Conservation (phyloP, 1,140 invertebrate species). For the Myzus persicae region DNA sequence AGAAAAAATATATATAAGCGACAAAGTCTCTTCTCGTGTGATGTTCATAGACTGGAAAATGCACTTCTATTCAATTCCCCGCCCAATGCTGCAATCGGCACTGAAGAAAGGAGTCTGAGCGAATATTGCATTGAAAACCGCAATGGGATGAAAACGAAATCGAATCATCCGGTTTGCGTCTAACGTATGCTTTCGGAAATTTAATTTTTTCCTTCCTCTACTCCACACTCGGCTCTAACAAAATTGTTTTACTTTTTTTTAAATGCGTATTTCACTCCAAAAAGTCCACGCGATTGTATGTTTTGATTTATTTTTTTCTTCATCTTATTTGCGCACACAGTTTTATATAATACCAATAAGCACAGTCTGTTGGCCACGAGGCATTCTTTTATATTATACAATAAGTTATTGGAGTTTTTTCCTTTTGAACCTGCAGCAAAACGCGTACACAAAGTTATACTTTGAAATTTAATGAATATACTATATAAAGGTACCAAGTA, state of each 20-base stretch:
- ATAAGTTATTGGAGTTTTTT: constrained; percentile 52
- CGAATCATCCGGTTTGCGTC: constrained; percentile 51
- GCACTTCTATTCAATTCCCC: constrained; percentile 53
- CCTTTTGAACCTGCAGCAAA: constrained; percentile 43
- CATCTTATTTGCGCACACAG: constrained; percentile 22
- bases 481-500: background rate
- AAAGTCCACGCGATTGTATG: constrained; percentile 36
- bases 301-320: constrained; percentile 45
- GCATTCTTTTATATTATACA: constrained; percentile 55
- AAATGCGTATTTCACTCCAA: constrained; percentile 30
- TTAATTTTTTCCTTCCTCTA: constrained; percentile 18
- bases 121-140: constrained; percentile 52
- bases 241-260: constrained; percentile 47
- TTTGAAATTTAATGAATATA: background rate
- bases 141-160: constrained; percentile 52
- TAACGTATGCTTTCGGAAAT: constrained; percentile 44
- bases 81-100: constrained; percentile 37
- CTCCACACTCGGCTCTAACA: constrained; percentile 1
- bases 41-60: constrained; percentile 55
- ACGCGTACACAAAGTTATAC: background rate
- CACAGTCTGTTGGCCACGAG: constrained; percentile 58
- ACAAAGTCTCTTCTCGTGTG: constrained; percentile 46
- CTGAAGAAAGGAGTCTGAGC: background rate
- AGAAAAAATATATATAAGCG: background rate
- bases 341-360: constrained; percentile 58